These are phyloP conservation scores for Dendrocincla tyrannina DNA, from an alignment of 2,797 vertebrate genomes.

Conservation along the genomic window DNA sequence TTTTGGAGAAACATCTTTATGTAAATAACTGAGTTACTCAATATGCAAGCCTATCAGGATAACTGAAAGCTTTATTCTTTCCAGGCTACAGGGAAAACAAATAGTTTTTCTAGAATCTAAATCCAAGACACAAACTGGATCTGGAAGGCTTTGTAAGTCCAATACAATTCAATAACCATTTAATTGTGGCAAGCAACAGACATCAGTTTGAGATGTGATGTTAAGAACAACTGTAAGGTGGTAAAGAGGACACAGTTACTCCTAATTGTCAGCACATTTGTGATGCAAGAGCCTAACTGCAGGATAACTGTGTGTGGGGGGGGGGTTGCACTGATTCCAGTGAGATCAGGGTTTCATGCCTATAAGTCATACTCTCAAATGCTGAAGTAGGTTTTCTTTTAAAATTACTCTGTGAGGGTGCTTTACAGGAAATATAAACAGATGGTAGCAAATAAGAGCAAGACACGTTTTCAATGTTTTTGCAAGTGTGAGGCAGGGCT, in stretches of 20 bases:
- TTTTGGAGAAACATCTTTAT: not conserved
- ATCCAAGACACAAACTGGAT: not conserved
- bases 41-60: not conserved
- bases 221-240: not conserved
- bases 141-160: not conserved
- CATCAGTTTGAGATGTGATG: not conserved
- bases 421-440: not conserved
- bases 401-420: not conserved
- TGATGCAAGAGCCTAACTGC: not conserved
- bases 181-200: not conserved
- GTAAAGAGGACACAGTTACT: not conserved
- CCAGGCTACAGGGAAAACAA: not conserved
- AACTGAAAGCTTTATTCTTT: not conserved
- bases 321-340: not conserved
- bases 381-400: not conserved
- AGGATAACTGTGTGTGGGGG: not conserved
- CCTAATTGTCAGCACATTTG: not conserved
- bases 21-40: not conserved
- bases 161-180: not conserved
- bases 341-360: not conserved
- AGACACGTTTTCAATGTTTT: not conserved
- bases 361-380: not conserved
- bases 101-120: not conserved
- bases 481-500: not conserved
- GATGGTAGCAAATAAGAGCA: not conserved